Evolutionary conservation across 1,140 invertebrate genomes (phyloP).

Genomic region (Eumeta japonica): DNA sequence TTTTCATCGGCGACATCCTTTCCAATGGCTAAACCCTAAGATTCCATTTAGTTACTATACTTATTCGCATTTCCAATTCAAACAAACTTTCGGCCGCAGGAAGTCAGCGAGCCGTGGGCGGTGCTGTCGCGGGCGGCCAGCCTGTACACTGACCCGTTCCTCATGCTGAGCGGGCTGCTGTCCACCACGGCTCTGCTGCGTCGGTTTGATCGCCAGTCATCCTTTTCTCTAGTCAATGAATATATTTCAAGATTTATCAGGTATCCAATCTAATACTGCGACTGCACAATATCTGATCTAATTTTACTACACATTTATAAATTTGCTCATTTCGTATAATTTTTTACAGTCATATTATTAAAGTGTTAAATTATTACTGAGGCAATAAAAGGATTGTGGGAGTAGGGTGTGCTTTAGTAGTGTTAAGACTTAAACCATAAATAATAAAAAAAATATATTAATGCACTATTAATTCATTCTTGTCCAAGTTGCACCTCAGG

Average conservation of each 20-base stretch:
- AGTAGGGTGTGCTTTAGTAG: too few species aligned
- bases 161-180: constrained; percentile 66
- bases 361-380: too few species aligned
- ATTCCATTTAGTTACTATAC: constrained; percentile 1
- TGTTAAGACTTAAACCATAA: too few species aligned
- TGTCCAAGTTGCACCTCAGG: too few species aligned
- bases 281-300: neutral
- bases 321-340: too few species aligned
- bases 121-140: constrained; percentile 64
- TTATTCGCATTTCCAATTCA: neutral
- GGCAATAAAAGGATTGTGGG: too few species aligned
- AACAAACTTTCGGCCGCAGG: constrained; percentile 26
- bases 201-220: constrained; percentile 56
- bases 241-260: constrained; percentile 63
- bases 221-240: constrained; percentile 60
- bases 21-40: too few species aligned
- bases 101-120: constrained; percentile 62
- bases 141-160: constrained; percentile 68
- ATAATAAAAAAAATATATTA: too few species aligned
- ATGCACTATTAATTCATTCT: too few species aligned
- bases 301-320: too few species aligned
- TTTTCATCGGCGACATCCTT: too few species aligned
- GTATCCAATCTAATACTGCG: constrained; percentile 23
- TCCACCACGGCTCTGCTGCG: constrained; percentile 63
- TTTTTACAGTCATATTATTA: too few species aligned